Base-by-base conservation (phyloP, 2,888 invertebrate species). In the Hydriomena furcata region DNA sequence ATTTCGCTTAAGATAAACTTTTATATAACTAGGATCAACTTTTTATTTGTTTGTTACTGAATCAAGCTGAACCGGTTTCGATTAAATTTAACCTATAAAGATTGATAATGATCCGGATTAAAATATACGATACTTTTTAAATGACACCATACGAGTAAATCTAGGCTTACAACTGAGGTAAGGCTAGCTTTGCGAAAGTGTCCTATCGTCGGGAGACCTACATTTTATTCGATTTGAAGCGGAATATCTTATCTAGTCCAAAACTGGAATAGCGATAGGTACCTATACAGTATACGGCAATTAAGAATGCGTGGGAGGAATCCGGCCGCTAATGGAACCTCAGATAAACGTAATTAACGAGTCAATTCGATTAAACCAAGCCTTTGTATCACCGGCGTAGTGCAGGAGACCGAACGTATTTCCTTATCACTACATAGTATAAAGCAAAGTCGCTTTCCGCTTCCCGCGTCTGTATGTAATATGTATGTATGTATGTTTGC, bases 281-380 rank as follows among this genome's bases (percentile, higher is more conserved):
- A 11, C n/a, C n/a, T 28, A 20, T 38, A 34, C 30, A 31, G 24
- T 28, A 30, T 12, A 10, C 32, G 12, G 34, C 34, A 47, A 47
- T 47, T 40, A 41, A 41, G 30, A 11, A 21, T 40, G 47, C 52
- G 52, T 52, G 52, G 52, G 52, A 52, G 43, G 46, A 51, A 27
- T 36, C 51, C 41, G 49, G 42, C 44, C 65, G 64, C 80, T 83
- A 84, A 83, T 83, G 84, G 76, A 63, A 55, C 51, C 62, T 52
- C 65, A 76, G 82, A 81, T 83, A 84, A 80, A 78, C 63, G 79
- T 82, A 84, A 85, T 85, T 85, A 85, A 84, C 77, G 78, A 82
- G 80, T 83, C 84, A 82, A 79, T 81, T 79, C 78, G 81, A 84
- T 84, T 83, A 81, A 70, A 59, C 63, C 67, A 63, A 62, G 55